Base-by-base conservation (phyloP, 1,140 invertebrate species). In the Drosophila watanabei region DNA sequence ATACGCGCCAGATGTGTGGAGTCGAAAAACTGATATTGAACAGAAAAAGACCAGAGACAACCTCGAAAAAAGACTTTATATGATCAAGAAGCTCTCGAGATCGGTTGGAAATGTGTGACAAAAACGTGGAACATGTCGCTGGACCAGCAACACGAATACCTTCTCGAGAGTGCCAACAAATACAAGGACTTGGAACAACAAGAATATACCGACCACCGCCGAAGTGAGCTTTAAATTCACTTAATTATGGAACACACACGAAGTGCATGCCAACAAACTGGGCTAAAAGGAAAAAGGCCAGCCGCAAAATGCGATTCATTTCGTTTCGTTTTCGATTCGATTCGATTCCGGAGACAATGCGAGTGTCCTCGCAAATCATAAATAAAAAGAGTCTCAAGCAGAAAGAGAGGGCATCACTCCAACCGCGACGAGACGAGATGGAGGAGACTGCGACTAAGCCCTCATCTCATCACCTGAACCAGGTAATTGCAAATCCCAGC, bases 221-320 rank as follows among this genome's bases (percentile, higher is more conserved):
- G 76, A 62, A 86, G 79, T 82, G 86, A 80, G 79, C 75, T 86
- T 90, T 82, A 86, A 90, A 90, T 90, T 90, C 86, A 90, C 82
- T 90, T 89, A 90, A 90, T 90, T 90, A 90, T 90, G 86, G 86
- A 90, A 90, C 86, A 90, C 86, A 90, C 86, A 90, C 82, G 86
- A 90, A 90, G 86, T 71, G 86, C 82, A 82, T 90, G 75, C 81
- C 85, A 72, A 71, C 59, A 77, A 75, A 64, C 60, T 57, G 57
- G 37, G 48, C 45, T 49, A 52, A 64, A 75, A n/a, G 35, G 52
- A 56, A 35, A 52, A 59, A 39, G 51, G 41, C 35, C 57, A 46
- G 30, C 33, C 11, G 64, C 59, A 48, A 65, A 72, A 75, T 68
- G 82, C 59, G 63, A 65, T 63, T 51, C 43, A 62, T 49, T 75